phyloP scores from a whole-genome alignment of 1,140 invertebrate species.

The Brachionus rotundiformis region DNA sequence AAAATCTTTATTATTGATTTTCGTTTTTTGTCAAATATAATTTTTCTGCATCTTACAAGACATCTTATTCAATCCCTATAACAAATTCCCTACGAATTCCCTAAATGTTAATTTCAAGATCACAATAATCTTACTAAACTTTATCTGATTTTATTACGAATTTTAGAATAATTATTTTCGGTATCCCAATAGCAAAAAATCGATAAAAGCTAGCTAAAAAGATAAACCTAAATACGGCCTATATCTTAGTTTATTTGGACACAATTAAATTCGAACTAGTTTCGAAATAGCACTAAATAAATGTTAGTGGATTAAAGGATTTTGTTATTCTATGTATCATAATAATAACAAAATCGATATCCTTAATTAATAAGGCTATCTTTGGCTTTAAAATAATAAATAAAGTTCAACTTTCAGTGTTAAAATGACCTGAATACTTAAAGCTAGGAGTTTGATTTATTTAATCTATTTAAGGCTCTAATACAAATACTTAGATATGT shows the following conservation, averaged over 20 bases:
- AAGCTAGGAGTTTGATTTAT: background rate
- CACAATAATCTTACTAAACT: background rate
- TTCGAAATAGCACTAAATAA: background rate
- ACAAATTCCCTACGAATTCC: too few species aligned
- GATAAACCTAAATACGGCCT: background rate
- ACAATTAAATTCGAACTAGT: constrained; percentile 9
- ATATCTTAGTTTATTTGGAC: constrained; percentile 5
- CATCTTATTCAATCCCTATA: background rate
- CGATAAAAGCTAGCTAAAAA: background rate
- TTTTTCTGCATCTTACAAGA: too few species aligned
- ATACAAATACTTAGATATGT: background rate
- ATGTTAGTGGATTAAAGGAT: background rate
- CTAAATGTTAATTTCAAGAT: background rate
- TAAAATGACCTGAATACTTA: background rate
- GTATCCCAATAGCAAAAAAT: background rate
- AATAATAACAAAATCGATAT: constrained; percentile 4
- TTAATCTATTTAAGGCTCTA: constrained; percentile 11
- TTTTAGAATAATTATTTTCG: background rate
- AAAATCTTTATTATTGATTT: background rate
- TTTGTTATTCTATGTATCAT: background rate
- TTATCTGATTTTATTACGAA: background rate
- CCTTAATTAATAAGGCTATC: background rate
- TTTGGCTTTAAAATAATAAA: background rate
- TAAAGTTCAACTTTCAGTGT: constrained; percentile 2
- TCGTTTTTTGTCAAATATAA: background rate